These are phyloP conservation scores for Limnothrissa miodon DNA, from an alignment of 2,113 vertebrate species.

Conservation along the genomic window DNA sequence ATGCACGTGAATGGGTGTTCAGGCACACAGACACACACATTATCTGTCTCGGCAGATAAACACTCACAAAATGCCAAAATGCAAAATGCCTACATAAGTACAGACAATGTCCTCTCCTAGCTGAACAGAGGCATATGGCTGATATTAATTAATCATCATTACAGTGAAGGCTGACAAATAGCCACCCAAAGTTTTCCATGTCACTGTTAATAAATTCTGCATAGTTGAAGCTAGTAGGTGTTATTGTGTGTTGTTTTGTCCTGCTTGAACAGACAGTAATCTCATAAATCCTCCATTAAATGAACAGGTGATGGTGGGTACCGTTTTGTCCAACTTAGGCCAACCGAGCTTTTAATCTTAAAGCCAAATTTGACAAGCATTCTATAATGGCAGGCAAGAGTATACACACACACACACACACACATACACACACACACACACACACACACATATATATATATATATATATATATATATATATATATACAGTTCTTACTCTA, in stretches of 20 bases:
- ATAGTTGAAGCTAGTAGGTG: not conserved
- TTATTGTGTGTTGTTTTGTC: not conserved
- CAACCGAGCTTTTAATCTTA: not conserved
- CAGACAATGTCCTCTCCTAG: not conserved
- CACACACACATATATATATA: no score
- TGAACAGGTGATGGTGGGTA: not conserved
- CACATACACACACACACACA: no score
- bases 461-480: no score
- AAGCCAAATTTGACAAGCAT: no score
- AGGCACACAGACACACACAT: not conserved
- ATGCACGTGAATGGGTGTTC: not conserved
- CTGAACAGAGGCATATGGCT: not conserved
- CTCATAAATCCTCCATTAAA: not conserved
- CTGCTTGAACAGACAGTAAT: not conserved
- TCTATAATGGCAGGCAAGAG: no score
- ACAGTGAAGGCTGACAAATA: not conserved
- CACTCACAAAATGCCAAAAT: not conserved
- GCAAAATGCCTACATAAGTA: not conserved
- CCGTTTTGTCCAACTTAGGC: not conserved
- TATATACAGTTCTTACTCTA: no score
- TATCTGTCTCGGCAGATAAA: no score
- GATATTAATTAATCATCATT: conserved; percentile 5
- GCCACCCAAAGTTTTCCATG: not conserved
- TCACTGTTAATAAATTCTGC: not conserved
- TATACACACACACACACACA: no score